Base-by-base conservation (phyloP, 30 jellyfish, hydroid and myxozoan species). In the Aurelia aurita complex sp. Pacific region DNA sequence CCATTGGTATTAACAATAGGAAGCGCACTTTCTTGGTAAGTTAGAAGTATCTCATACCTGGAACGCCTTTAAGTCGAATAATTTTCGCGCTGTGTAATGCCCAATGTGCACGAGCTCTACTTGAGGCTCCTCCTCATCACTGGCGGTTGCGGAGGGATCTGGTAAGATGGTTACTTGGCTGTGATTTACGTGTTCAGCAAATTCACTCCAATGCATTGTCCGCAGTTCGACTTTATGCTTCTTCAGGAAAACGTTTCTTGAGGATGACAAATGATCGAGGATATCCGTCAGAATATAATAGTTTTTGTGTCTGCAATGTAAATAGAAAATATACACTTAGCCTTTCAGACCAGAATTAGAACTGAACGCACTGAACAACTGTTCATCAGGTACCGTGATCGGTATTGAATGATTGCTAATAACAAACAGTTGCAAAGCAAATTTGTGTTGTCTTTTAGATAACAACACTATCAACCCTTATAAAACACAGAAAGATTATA, bases 61-160 rank as follows among this genome's bases (percentile, higher is more conserved):
- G 62, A 59, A 69, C 53, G 78, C 43, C 54, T 88, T 88, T 0
- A 69, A 63, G 66, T 74, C 91, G 65, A 88, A 88, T 15, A 88
- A 46, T 42, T 53, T 88, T 70, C 80, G 55, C 69, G 86, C 73
- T 12, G 96, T 69, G 73, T 34, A 88, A 6, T 82, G 91, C 64
- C 96, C 96, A 42, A 88, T 38, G 64, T 88, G 91, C 10, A 88
- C 90, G 3, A 88, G 78, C 61, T 79, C 92, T 3, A 88, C 63
- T 50, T 64, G 43, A 3, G 86, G 71, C 46, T 74, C 80, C 13
- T 88, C 86, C 18, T 34, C 74, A 9, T 70, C 84, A 53, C 18
- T 43, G 5, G 68, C 6, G 3, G 80, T 7, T 9, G 88, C 34
- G 6, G 72, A 68, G 29, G 72, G 78, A 10, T 64, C 64, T 5